A percentile compares a stretch with the other conserved stretches of the same genome.
These are phyloP conservation scores for Dasyprocta punctata DNA, from an alignment of 2,113 vertebrate genomes.

Conservation along the genomic window DNA sequence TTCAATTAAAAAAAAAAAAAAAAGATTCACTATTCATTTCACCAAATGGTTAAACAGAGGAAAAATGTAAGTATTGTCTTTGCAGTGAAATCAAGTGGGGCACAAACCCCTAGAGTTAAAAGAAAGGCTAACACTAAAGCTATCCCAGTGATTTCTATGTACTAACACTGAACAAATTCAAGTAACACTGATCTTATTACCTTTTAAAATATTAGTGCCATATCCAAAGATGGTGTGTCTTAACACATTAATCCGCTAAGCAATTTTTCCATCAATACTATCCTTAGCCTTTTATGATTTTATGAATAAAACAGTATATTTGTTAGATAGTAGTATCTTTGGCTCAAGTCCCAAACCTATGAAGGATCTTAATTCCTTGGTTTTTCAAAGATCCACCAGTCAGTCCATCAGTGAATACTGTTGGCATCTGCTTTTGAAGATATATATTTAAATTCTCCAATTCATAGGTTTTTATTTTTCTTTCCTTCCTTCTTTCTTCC, in stretches of 20 bases:
- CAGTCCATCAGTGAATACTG: background rate
- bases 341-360: background rate
- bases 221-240: background rate
- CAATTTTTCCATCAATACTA: background rate
- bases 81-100: slow-evolving; percentile 13
- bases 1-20: slow-evolving; percentile 28
- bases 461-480: background rate
- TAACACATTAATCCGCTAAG: background rate
- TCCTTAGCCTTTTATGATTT: background rate
- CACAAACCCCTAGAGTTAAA: slow-evolving; percentile 15
- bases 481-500: background rate
- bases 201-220: slow-evolving; percentile 15
- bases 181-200: background rate
- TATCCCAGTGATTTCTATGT: background rate
- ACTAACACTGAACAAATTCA: background rate
- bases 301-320: background rate
- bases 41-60: slow-evolving; percentile 30
- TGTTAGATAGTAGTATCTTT: background rate
- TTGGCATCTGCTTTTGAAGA: background rate
- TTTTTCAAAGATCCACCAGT: background rate
- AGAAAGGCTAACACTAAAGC: slow-evolving; percentile 60
- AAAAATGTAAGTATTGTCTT: slow-evolving; percentile 7
- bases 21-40: slow-evolving; percentile 9
- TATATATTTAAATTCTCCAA: background rate
- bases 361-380: background rate